Evolutionary conservation across 2,113 vertebrate species (phyloP).

Genomic region (Heterochromis multidens): DNA sequence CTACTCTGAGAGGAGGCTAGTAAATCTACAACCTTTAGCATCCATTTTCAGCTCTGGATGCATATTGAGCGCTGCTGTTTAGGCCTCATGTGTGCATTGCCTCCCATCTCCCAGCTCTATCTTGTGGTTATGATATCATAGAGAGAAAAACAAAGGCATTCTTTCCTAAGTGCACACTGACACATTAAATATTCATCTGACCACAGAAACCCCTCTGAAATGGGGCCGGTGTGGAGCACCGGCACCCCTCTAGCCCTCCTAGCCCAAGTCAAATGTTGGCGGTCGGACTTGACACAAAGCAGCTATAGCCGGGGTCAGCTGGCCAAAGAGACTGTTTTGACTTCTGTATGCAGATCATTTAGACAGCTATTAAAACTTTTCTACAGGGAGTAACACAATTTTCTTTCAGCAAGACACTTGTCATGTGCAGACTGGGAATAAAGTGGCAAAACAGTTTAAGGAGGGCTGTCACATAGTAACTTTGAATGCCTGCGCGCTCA

Average conservation of each 20-base stretch:
- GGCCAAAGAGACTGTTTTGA: constrained; percentile 38
- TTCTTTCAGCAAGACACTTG: neutral
- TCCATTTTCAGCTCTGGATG: constrained; percentile 65
- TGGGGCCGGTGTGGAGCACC: constrained; percentile 43
- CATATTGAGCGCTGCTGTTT: constrained; percentile 68
- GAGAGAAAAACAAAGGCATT: constrained; percentile 76
- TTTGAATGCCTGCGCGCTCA: neutral
- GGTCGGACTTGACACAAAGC: constrained; percentile 22
- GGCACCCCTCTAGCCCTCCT: constrained; percentile 54
- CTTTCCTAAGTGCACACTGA: constrained; percentile 79
- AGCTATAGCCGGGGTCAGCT: constrained; percentile 43
- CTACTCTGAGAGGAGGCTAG: constrained; percentile 67
- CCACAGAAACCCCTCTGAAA: constrained; percentile 74
- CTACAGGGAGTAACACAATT: neutral
- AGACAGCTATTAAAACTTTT: neutral
- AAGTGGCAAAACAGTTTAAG: neutral
- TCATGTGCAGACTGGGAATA: neutral
- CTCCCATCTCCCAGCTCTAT: constrained; percentile 74
- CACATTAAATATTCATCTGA: constrained; percentile 81
- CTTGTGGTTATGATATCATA: constrained; percentile 86
- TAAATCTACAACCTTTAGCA: constrained; percentile 68
- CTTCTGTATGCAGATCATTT: neutral
- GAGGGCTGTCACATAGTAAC: fast-evolving
- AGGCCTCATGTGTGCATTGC: constrained; percentile 68
- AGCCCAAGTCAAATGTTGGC: constrained; percentile 58